Base-by-base conservation (phyloP, 2,113 vertebrate species). In the Cyphomyrus plagiostoma region DNA sequence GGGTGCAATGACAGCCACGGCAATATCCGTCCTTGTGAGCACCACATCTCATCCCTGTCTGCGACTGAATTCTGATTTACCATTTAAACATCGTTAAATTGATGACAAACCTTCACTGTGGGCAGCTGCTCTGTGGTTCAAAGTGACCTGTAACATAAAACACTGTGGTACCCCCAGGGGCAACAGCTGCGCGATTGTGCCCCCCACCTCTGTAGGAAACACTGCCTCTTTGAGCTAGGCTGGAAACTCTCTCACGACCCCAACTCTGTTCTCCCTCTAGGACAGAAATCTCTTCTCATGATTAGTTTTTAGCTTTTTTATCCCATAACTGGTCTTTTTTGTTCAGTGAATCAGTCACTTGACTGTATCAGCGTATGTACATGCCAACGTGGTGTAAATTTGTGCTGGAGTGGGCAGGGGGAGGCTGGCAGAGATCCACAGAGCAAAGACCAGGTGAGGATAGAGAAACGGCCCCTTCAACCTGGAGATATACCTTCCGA, bases 181-280 rank as follows among this genome's bases (percentile, higher is more conserved):
- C 50, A 87, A 93, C 92, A 93, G 92, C 92, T 89, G 74, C 66
- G 0, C 80, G 70, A 90, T 91, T 93, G 92, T 92, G 86, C 42
- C 66, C 80, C 83, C 87, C 53, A 62, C 82, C 42, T 87, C 46
- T 48, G 87, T 42, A 88, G 62, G 82, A 90, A 92, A 90, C 88
- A 88, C 84, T 88, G 89, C 86, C 90, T 89, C 89, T 90, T 86
- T 80, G 88, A 88, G 86, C 50, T 46, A 89, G n/a, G 52, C 84
- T 56, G 83, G 83, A 35, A 23, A 48, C 21, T 46, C 77, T 82
- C 80, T 70, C 50, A 86, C 45, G 35, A 42, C 11, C 35, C n/a
- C 8, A 83, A n/a, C 46, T 17, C 77, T 30, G 10, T 48, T 21
- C 19, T 74, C 88, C 50, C 56, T 35, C 23, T 13, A 85, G 52